Percentiles rank a stretch among this genome's conserved stretches.
These are phyloP conservation scores for Burhinus oedicnemus DNA, from an alignment of 2,113 vertebrate species.

Conservation along the genomic window DNA sequence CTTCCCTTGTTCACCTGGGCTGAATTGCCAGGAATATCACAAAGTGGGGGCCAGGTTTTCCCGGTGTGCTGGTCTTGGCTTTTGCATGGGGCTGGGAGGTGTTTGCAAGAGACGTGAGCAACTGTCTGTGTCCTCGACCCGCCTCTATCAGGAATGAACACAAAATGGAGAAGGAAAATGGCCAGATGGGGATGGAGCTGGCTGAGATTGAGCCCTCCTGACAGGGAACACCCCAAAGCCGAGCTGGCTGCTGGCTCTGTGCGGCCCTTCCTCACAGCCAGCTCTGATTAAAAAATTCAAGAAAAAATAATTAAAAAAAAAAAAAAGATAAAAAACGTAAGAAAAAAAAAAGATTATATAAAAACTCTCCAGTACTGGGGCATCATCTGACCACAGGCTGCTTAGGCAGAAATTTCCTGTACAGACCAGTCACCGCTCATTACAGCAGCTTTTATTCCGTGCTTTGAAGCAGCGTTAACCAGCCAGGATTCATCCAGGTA, in stretches of 20 bases:
- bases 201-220: not conserved
- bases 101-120: not conserved
- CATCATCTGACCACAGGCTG: not conserved
- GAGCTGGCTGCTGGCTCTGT: not conserved
- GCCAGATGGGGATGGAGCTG: not conserved
- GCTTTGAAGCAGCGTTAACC: not conserved
- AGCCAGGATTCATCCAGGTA: not conserved
- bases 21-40: not conserved
- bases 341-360: not conserved
- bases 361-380: not conserved
- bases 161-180: not conserved
- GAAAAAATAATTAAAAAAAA: not conserved
- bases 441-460: not conserved
- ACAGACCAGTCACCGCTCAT: rapidly evolving
- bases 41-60: not conserved
- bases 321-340: not conserved
- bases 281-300: not conserved
- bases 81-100: not conserved
- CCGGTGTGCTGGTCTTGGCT: rapidly evolving
- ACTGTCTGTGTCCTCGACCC: not conserved
- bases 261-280: not conserved
- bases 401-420: not conserved
- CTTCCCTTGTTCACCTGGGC: not conserved
- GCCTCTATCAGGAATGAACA: not conserved
- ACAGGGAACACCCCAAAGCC: constrained; percentile 33